Evolutionary conservation across 2,888 invertebrate species (phyloP).

Genomic region (Ophioninae sp.): DNA sequence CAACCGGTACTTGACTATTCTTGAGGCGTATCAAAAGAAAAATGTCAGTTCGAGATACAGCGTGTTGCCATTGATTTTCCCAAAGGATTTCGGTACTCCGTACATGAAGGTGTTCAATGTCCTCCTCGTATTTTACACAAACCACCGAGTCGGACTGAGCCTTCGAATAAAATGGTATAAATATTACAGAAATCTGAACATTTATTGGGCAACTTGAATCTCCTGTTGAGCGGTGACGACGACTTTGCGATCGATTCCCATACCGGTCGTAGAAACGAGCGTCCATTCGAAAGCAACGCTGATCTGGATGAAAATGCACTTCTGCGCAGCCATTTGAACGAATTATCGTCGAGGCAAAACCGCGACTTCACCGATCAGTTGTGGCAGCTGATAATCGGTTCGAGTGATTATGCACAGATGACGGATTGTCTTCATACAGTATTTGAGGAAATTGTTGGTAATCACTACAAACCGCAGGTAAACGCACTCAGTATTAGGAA

Average conservation of each 20-base stretch:
- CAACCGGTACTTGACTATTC: constrained; percentile 66
- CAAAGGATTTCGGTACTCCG: constrained; percentile 65
- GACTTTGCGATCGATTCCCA: constrained; percentile 28
- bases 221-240: constrained; percentile 65
- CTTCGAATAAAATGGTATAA: background rate
- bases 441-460: constrained; percentile 65
- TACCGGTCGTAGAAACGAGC: constrained; percentile 6
- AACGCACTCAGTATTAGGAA: background rate
- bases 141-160: background rate
- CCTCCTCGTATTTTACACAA: background rate
- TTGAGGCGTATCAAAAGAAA: constrained; percentile 64
- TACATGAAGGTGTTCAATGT: constrained; percentile 60
- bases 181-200: constrained; percentile 62
- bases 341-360: constrained; percentile 66
- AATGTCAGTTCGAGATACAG: constrained; percentile 56
- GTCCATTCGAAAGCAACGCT: constrained; percentile 48
- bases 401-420: constrained; percentile 65
- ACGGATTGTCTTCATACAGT: constrained; percentile 67
- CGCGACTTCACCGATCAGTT: constrained; percentile 72
- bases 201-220: constrained; percentile 63
- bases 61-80: constrained; percentile 64
- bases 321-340: constrained; percentile 63
- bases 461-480: constrained; percentile 69
- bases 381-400: constrained; percentile 67
- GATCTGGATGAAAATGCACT: constrained; percentile 59